A percentile compares a stretch with the other conserved stretches of the same genome.
Conservation (phyloP, 2,888 invertebrate genomes). For the Hypsopygia costalis region DNA sequence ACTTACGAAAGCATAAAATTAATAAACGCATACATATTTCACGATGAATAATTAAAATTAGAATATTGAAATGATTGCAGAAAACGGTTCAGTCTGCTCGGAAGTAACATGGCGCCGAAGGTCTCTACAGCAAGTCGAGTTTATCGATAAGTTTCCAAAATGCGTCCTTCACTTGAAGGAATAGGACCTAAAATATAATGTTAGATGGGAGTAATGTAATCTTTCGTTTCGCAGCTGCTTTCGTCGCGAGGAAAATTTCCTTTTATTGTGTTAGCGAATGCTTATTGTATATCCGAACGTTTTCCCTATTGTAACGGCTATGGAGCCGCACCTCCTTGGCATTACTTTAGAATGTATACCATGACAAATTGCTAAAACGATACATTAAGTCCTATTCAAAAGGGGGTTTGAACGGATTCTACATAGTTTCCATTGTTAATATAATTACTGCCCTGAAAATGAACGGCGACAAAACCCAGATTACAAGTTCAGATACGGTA, state of each 20-base stretch:
- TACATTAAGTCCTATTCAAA: conserved; percentile 50
- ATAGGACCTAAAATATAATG: conserved; percentile 47
- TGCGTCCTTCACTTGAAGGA: conserved; percentile 29
- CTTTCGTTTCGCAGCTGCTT: conserved; percentile 44
- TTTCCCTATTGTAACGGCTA: conserved; percentile 58
- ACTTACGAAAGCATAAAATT: no score
- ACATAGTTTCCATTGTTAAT: conserved; percentile 41
- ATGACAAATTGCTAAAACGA: conserved; percentile 65
- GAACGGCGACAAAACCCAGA: conserved; percentile 6
- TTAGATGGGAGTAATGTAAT: conserved; percentile 38
- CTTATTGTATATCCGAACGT: conserved; percentile 67
- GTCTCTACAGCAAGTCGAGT: conserved; percentile 35
- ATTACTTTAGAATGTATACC: conserved; percentile 57
- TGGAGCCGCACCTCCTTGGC: conserved; percentile 44
- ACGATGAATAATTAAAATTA: neutral
- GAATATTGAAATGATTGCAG: conserved; percentile 24
- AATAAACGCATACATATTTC: no score
- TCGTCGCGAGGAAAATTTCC: conserved; percentile 57
- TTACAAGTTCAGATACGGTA: neutral
- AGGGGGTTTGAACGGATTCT: conserved; percentile 33
- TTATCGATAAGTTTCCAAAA: conserved; percentile 33
- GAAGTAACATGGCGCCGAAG: conserved; percentile 43
- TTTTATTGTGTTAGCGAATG: conserved; percentile 72
- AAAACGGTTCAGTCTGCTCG: conserved; percentile 39
- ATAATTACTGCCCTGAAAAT: conserved; percentile 24